Evolutionary conservation across 2,797 vertebrate species (phyloP), one percentile per base, ranked within the genome.

Genomic region (Melanotaenia trifasciata): DNA sequence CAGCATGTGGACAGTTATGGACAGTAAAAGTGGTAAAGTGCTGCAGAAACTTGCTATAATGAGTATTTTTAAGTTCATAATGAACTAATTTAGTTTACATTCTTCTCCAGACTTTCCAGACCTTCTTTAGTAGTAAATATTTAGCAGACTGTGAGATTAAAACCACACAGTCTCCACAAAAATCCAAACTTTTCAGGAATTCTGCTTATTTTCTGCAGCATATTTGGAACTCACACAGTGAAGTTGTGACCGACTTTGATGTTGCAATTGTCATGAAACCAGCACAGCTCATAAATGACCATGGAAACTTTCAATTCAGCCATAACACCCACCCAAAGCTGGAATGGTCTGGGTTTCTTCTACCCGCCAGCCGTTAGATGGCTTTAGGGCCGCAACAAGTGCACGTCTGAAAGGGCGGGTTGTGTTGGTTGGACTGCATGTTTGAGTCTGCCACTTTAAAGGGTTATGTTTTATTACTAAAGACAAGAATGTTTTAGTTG

Each of bases 361-460:
- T 43, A 14, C 47, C 74, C 74, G 14, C 67, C 75, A 14, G 68
- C 70, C 64, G 56, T 65, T 28, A 57, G 67, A 72, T 9, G 67
- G 65, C 78, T 86, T 81, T 58, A 84, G 61, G n/a, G 84, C 82
- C 67, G 71, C 71, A 60, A 75, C 91, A 91, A 94, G 93, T 94
- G 92, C 78, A 93, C 77, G 91, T 93, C 86, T 89, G 91, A 88
- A 93, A 92, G 94, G 92, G 94, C 85, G 78, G 92, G 66, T 80
- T 1, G 82, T 79, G 81, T 74, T 70, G 87, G 86, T 84, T 72
- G 63, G 72, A 59, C 84, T 71, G 84, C 74, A 32, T 72, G 86
- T 79, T 84, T 87, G 80, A 33, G 59, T 70, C 63, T 0, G 64
- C 84, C 84, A 89, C 88, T 90, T 90, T 85, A 88, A 89, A 88